Evolutionary conservation across 2,888 invertebrate species (phyloP), one percentile per base, ranked within the genome.

Genomic region (Tridacna gigas): DNA sequence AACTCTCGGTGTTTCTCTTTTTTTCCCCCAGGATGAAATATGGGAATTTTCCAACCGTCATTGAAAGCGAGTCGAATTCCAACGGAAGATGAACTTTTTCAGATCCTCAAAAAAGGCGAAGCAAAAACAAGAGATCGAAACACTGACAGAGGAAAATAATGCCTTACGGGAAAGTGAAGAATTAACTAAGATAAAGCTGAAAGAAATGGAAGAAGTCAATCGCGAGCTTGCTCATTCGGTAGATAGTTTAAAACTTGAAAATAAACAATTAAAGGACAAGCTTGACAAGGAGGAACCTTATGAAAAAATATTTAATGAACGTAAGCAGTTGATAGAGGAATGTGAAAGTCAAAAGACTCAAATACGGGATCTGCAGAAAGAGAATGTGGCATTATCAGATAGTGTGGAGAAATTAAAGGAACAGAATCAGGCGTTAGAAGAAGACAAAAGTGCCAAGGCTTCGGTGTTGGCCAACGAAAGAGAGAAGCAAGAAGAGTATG

Each of bases 201-300:
- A 20, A 13, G 81, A 87, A 28, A 56, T 76, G 20, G 83, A 81
- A 37, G 74, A 74, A 18, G 56, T 73, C 26, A 63, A 51, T 9
- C 48, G 12, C 11, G 69, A 80, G 7, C 65, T 87, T 11, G 22
- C 65, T 61, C 45, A 51, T 47, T 47, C 51, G 45, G 66, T 82
- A 20, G 60, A 83, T 15, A 37, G 37, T 47, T 79, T 84, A 1
- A 48, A 69, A 61, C 56, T 28, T n/a, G 80, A 81, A 81, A 83
- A 84, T 56, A 69, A 71, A 51, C 60, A 82, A 66, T 47, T 87
- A 22, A 77, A 80, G 61, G 73, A 79, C 0, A 84, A 85, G 60
- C 60, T 87, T 0, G 25, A 87, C 37, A 84, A 74, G 37, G 87
- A 87, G 47, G 87, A 87, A 56, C 79, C 84, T 5, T 85, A 87